Percentiles rank a stretch among this genome's conserved stretches.
Conservation (phyloP, 2,888 invertebrate species). For the Helicoverpa assulta region DNA sequence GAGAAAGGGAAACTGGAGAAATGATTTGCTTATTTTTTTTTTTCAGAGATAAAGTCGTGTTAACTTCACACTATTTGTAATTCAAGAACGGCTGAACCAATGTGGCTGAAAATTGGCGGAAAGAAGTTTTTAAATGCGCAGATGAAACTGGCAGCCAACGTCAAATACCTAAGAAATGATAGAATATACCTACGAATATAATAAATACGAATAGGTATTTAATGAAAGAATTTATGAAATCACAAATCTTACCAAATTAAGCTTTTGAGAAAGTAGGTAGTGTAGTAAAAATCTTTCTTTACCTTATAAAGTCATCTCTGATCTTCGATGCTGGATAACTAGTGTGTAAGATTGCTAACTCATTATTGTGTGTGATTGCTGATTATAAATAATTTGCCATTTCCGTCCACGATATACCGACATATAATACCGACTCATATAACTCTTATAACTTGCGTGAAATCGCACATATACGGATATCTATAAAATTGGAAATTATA, state of each 20-base stretch:
- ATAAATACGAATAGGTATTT: no score
- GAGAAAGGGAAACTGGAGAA: neutral
- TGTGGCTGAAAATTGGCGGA: no score
- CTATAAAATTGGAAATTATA: constrained; percentile 17
- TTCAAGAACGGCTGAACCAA: no score
- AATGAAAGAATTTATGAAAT: no score
- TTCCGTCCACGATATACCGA: constrained; percentile 28
- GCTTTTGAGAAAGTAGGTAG: no score
- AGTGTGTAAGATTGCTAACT: constrained; percentile 10
- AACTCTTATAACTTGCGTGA: constrained; percentile 10
- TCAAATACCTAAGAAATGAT: no score
- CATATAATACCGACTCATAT: neutral
- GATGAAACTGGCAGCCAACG: no score
- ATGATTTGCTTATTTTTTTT: neutral
- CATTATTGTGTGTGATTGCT: constrained; percentile 7
- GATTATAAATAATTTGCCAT: constrained; percentile 34
- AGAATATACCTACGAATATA: no score
- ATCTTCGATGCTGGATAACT: neutral
- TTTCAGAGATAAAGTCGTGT: no score
- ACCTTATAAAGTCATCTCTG: neutral
- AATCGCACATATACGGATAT: constrained; percentile 10
- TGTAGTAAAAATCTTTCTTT: neutral
- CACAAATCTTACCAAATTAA: no score
- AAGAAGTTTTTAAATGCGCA: no score
- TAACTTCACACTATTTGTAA: no score